These are phyloP conservation scores for Theristicus caerulescens DNA, from an alignment of 2,113 vertebrate species.

Conservation along the genomic window DNA sequence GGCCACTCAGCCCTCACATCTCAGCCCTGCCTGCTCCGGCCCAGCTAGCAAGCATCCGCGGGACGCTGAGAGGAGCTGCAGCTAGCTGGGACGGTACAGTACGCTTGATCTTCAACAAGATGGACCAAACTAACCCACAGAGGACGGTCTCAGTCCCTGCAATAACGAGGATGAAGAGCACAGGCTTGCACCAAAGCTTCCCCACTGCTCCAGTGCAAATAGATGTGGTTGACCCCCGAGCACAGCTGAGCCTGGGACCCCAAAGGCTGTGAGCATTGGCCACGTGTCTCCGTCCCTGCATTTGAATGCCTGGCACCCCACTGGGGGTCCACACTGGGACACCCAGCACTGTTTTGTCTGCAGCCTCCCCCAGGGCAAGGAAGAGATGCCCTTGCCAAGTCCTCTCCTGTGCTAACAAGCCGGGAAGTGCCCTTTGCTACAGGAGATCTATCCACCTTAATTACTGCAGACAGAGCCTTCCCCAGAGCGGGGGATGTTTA, in stretches of 20 bases:
- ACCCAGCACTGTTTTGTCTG: background rate
- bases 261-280: background rate
- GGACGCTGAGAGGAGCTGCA: background rate
- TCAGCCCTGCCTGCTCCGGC: background rate
- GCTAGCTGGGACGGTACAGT: background rate
- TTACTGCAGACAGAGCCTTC: background rate
- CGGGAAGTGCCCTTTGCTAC: background rate
- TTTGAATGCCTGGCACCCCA: background rate
- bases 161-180: background rate
- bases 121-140: background rate
- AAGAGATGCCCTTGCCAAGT: background rate
- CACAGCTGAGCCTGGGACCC: background rate
- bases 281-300: background rate
- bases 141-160: background rate
- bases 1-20: background rate
- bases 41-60: background rate
- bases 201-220: background rate
- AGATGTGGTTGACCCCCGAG: background rate
- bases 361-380: background rate
- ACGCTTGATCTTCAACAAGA: background rate
- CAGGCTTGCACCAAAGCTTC: background rate
- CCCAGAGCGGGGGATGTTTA: background rate
- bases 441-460: background rate
- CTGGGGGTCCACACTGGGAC: no score
- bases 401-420: background rate